Evolutionary conservation across 1,140 invertebrate genomes (phyloP), one percentile per base, ranked within the genome.

Genomic region (Cepaea nemoralis): DNA sequence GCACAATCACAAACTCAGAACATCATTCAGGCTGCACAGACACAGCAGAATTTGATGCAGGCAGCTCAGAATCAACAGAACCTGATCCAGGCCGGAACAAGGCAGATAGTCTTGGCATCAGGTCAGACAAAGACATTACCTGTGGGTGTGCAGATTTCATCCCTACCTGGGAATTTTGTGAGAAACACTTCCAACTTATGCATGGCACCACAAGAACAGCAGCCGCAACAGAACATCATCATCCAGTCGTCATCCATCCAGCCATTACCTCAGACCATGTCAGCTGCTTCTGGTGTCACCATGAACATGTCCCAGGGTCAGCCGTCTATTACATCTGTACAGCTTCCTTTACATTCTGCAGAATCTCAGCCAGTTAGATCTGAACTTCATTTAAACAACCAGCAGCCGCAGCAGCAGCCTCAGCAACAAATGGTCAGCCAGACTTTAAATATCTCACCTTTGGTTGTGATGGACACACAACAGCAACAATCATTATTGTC

Each of bases 281-380:
- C 71, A 79, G 10, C 40, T 59, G 40, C 67, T 31, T 3, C 5
- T 12, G 39, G n/a, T 59, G 12, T 67, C 8, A 37, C 45, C n/a
- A 71, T 80, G 45, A 78, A 66, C 77, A 67, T 78, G n/a, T 67
- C 77, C 1, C 55, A 78, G 27, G 37, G 42, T 19, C 42, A 40
- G 37, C 71, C 71, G 33, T 35, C 71, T 42, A 40, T 33, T 45
- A 42, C 63, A 67, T 33, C 76, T 22, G 33, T 45, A 67, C 55
- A 78, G 42, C 66, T 59, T 31, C 37, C 50, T 48, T 59, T 45
- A 78, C 45, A 78, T 8, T 24, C 22, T 24, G 16, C 31, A 80
- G 77, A 80, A 80, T 80, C 77, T 80, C 77, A 33, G 27, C 6
- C 33, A 59, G 42, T 55, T 37, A 80, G 40, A 80, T 80, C 66